Evolutionary conservation across 2,888 invertebrate species (phyloP).

Genomic region (Phyto melanocephala): DNA sequence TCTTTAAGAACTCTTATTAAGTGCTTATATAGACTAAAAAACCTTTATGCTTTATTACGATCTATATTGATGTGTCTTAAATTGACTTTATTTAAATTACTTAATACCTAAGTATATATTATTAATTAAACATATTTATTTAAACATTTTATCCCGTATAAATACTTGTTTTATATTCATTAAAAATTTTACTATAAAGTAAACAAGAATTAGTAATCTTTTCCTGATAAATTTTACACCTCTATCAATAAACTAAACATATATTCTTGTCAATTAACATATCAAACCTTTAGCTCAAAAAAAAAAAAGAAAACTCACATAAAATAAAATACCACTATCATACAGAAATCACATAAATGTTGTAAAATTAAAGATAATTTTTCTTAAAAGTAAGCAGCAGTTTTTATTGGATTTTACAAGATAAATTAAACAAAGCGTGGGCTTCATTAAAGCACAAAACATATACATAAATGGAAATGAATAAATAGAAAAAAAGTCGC

Average conservation of each 20-base stretch:
- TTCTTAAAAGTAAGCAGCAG: conserved; percentile 48
- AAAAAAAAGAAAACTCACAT: conserved; percentile 1
- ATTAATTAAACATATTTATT: no score
- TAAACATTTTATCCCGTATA: no score
- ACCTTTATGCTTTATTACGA: no score
- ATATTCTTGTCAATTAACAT: conserved; percentile 52
- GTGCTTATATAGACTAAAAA: no score
- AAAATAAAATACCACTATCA: conserved; percentile 42
- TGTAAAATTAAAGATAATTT: conserved; percentile 47
- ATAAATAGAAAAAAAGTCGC: conserved; percentile 38
- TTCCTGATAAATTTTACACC: conserved; percentile 27
- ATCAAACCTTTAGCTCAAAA: conserved; percentile 44
- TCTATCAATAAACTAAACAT: conserved; percentile 52
- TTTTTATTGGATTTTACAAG: conserved; percentile 35
- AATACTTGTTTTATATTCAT: no score
- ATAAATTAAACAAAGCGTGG: conserved; percentile 57
- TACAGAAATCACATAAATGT: conserved; percentile 34
- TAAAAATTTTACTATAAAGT: no score
- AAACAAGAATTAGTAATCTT: not conserved
- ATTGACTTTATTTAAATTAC: no score
- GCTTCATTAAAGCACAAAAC: conserved; percentile 40
- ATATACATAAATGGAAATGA: conserved; percentile 27
- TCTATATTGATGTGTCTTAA: no score
- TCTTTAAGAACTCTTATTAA: no score
- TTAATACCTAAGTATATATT: no score